Conservation (phyloP, 2,113 vertebrate genomes). For the Triplophysa rosa region DNA sequence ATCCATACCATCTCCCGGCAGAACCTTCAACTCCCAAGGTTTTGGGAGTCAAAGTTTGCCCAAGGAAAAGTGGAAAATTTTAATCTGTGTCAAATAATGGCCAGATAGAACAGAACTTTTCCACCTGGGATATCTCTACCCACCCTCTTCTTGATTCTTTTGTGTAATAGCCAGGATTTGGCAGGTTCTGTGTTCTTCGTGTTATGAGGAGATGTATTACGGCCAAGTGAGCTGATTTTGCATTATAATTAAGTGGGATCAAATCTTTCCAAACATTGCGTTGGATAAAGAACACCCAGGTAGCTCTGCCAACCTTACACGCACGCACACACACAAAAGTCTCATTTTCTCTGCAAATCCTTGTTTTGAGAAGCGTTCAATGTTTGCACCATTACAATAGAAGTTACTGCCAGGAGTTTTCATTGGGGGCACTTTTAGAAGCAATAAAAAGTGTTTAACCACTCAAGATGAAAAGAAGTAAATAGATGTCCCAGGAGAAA, state of each 20-base stretch:
- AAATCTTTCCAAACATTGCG: background rate
- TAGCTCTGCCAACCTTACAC: background rate
- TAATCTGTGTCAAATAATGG: slow-evolving; percentile 41
- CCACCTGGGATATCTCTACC: slow-evolving; percentile 20
- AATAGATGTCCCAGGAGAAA: slow-evolving; percentile 26
- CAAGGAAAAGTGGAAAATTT: slow-evolving; percentile 24
- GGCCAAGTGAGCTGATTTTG: background rate
- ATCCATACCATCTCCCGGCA: slow-evolving; percentile 12
- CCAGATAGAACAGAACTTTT: slow-evolving; percentile 34
- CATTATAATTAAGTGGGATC: slow-evolving; percentile 8
- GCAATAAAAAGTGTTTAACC: slow-evolving; percentile 35
- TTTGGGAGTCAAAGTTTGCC: slow-evolving; percentile 33
- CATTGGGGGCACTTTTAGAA: slow-evolving; percentile 46
- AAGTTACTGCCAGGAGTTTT: slow-evolving; percentile 16
- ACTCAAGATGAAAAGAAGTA: slow-evolving; percentile 11
- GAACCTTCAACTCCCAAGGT: background rate
- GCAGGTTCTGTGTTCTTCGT: background rate
- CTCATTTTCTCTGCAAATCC: background rate
- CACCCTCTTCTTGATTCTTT: slow-evolving; percentile 1
- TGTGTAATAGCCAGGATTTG: background rate
- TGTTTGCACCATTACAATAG: slow-evolving; percentile 25
- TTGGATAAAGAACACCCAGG: background rate
- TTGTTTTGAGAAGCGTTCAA: background rate
- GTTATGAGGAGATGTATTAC: slow-evolving; percentile 9
- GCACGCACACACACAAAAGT: background rate